Percentiles rank a stretch among this genome's conserved stretches.
These are phyloP conservation scores for Zosterops lateralis DNA, from an alignment of 2,113 vertebrate genomes.

Conservation along the genomic window DNA sequence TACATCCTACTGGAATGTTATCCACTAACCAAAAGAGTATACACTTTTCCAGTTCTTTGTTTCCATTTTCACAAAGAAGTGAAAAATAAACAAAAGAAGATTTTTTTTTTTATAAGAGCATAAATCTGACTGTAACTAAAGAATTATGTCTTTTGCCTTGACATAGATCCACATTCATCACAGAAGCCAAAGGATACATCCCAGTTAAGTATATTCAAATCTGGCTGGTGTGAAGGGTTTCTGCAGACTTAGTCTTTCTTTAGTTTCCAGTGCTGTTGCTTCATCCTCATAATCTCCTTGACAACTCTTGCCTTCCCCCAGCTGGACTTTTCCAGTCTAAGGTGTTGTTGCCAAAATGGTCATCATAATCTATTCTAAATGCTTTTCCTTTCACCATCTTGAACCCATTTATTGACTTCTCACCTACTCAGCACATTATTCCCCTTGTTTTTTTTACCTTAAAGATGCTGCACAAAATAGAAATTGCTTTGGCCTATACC, in stretches of 20 bases:
- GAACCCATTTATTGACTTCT: conserved; percentile 3
- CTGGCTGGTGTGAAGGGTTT: background rate
- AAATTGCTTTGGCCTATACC: background rate
- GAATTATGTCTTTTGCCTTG: background rate
- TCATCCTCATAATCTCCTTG: background rate
- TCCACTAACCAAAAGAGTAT: background rate
- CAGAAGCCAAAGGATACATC: background rate
- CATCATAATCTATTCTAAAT: background rate
- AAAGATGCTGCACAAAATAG: background rate
- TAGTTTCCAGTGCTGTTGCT: background rate
- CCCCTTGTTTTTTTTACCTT: conserved; percentile 9
- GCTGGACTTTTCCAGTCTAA: background rate
- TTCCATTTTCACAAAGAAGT: background rate
- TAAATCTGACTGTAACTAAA: background rate
- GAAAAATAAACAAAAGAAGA: background rate
- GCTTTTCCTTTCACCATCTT: conserved; percentile 24
- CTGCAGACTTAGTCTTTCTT: background rate
- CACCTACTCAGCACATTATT: background rate
- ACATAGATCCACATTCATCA: background rate
- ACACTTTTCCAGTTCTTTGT: background rate
- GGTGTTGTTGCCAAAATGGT: conserved; percentile 1
- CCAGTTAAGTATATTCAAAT: background rate
- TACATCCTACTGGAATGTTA: background rate
- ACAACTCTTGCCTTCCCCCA: background rate
- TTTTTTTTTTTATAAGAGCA: background rate